A percentile compares a stretch with the other conserved stretches of the same genome.
Evolutionary conservation across 2,888 invertebrate species (phyloP).

Genomic region (Drosophila rubida): DNA sequence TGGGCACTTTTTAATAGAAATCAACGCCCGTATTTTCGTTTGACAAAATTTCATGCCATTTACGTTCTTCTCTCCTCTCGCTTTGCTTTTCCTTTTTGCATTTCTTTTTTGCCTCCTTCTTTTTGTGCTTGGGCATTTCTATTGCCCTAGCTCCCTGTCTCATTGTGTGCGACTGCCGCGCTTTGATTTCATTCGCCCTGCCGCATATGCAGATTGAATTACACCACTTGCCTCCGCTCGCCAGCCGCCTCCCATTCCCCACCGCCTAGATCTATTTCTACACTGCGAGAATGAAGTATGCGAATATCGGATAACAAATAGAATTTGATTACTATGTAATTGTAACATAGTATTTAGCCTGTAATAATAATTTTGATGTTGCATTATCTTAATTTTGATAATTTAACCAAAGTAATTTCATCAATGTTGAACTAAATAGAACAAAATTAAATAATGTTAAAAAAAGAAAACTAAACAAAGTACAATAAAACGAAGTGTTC

Average conservation of each 20-base stretch:
- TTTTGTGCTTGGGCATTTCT: constrained; percentile 52
- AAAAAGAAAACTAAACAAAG: no score
- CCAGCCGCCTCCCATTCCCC: constrained; percentile 9
- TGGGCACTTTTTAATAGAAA: constrained; percentile 64
- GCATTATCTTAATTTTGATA: no score
- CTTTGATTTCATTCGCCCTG: constrained; percentile 61
- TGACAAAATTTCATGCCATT: constrained; percentile 72
- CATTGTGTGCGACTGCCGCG: constrained; percentile 42
- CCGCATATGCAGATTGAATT: constrained; percentile 79
- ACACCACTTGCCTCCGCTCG: constrained; percentile 62
- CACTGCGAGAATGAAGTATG: not conserved
- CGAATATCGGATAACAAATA: no score
- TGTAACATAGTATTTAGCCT: no score
- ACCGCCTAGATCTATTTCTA: not conserved
- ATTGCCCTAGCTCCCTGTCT: constrained; percentile 48
- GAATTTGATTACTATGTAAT: no score
- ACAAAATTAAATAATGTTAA: no score
- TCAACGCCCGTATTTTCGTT: constrained; percentile 79
- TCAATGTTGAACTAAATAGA: no score
- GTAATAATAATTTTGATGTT: no score
- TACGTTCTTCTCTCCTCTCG: constrained; percentile 20
- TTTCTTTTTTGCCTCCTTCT: constrained; percentile 15
- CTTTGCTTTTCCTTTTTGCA: constrained; percentile 18
- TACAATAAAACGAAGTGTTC: no score
- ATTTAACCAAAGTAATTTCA: no score